A percentile compares a stretch with the other conserved stretches of the same genome.
Conservation (phyloP, 2,888 invertebrate genomes). For the Atethmia centrago region DNA sequence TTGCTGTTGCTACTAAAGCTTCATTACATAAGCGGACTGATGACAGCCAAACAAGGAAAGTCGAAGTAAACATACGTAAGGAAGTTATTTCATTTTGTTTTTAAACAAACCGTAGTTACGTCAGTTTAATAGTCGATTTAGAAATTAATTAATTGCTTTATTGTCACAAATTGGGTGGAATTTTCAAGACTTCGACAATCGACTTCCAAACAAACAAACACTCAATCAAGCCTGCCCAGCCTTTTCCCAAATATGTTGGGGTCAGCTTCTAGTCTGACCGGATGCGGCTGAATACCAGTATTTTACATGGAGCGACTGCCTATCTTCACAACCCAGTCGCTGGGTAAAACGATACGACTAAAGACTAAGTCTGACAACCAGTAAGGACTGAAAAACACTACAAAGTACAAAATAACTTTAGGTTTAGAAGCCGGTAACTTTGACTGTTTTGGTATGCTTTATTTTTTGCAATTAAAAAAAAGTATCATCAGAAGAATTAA, state of each 20-base stretch:
- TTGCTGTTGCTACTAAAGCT: conserved; percentile 69
- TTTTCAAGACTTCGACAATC: background rate
- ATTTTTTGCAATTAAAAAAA: too few relatives aligned
- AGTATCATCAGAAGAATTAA: too few relatives aligned
- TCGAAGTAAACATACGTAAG: conserved; percentile 75
- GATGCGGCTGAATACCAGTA: too few relatives aligned
- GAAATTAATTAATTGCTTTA: too few relatives aligned
- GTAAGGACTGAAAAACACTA: too few relatives aligned
- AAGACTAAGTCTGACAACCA: too few relatives aligned
- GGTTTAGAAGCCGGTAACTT: too few relatives aligned
- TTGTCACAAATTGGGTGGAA: background rate
- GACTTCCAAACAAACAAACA: background rate
- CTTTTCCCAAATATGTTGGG: background rate
- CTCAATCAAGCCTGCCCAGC: background rate
- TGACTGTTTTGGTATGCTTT: too few relatives aligned
- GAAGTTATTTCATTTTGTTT: conserved; percentile 21
- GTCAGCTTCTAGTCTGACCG: background rate
- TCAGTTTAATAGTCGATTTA: background rate
- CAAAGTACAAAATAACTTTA: too few relatives aligned
- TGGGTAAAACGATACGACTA: too few relatives aligned
- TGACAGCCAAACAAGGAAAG: conserved; percentile 82
- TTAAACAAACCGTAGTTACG: conserved; percentile 9
- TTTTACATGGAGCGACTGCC: too few relatives aligned
- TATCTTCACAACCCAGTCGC: too few relatives aligned
- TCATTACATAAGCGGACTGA: conserved; percentile 71